A percentile compares a stretch with the other conserved stretches of the same genome.
Evolutionary conservation across 1,140 invertebrate species (phyloP).

Genomic region (Magallana gigas): DNA sequence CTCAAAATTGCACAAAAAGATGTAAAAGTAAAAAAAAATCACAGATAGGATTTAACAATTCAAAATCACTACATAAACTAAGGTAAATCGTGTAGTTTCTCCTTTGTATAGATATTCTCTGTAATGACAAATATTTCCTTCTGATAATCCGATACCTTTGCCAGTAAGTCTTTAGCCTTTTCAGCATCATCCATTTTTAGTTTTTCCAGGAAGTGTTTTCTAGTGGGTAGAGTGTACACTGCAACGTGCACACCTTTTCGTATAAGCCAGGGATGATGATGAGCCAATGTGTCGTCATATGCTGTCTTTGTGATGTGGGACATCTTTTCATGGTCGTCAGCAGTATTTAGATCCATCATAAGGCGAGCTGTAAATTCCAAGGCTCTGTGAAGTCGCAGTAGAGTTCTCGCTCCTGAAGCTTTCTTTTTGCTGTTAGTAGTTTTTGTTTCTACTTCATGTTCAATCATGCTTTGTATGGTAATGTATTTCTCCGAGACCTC

Average conservation of each 20-base stretch:
- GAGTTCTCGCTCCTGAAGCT: slow-evolving; percentile 85
- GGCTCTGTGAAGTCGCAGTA: slow-evolving; percentile 93
- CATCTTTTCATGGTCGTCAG: slow-evolving; percentile 86
- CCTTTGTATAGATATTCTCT: slow-evolving; percentile 47
- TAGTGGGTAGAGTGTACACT: slow-evolving; percentile 91
- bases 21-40: slow-evolving; percentile 1
- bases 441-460: slow-evolving; percentile 89
- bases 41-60: not conserved
- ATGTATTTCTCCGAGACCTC: slow-evolving; percentile 86
- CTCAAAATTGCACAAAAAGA: not conserved
- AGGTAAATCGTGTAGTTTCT: slow-evolving; percentile 51
- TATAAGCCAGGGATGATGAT: slow-evolving; percentile 89
- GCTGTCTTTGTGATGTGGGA: slow-evolving; percentile 86
- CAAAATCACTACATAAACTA: slow-evolving; percentile 82
- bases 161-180: slow-evolving; percentile 49
- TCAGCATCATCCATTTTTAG: slow-evolving; percentile 59
- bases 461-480: slow-evolving; percentile 91
- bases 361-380: slow-evolving; percentile 94
- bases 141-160: slow-evolving; percentile 40
- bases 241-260: slow-evolving; percentile 87
- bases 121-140: slow-evolving; percentile 42
- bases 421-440: slow-evolving; percentile 82
- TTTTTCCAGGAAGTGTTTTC: slow-evolving; percentile 65
- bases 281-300: slow-evolving; percentile 91
- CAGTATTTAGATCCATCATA: slow-evolving; percentile 85